Percentiles rank a stretch among this genome's conserved stretches.
Conservation (phyloP, 2,888 invertebrate genomes). For the Caenorhabditis panamensis region DNA sequence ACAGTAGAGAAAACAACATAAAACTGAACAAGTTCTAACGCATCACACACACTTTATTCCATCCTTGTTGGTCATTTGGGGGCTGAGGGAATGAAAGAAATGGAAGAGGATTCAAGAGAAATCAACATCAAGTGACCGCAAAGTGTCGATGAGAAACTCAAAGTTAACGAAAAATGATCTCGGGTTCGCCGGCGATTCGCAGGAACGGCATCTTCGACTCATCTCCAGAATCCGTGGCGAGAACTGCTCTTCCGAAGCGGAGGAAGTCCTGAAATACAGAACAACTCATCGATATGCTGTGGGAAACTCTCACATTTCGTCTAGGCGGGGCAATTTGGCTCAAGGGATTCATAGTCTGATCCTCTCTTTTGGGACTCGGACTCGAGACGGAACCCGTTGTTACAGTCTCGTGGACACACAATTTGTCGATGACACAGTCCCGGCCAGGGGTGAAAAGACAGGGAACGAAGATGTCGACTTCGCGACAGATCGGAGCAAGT, state of each 20-base stretch:
- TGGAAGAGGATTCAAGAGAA: background rate
- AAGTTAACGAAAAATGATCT: conserved; percentile 27
- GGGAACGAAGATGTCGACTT: conserved; percentile 48
- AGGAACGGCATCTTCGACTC: conserved; percentile 5
- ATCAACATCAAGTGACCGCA: background rate
- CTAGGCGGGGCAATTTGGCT: conserved; percentile 28
- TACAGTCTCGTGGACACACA: conserved; percentile 36
- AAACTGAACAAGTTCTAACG: too few species aligned
- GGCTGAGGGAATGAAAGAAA: background rate
- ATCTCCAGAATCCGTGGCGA: conserved; percentile 30
- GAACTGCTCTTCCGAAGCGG: conserved; percentile 48
- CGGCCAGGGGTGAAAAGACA: conserved; percentile 38
- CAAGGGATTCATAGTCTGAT: background rate
- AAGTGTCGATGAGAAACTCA: background rate
- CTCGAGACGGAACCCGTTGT: background rate
- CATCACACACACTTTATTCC: background rate
- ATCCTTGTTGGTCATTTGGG: too few species aligned
- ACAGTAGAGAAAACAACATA: too few species aligned
- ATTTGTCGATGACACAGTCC: conserved; percentile 49
- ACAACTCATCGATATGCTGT: too few species aligned
- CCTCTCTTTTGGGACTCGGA: conserved; percentile 9
- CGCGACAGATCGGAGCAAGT: conserved; percentile 32
- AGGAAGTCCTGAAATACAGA: conserved; percentile 51
- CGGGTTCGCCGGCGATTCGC: conserved; percentile 24
- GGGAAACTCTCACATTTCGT: conserved; percentile 31